phyloP scores from a whole-genome alignment of 2,113 vertebrate species.

The Mesembrinibis cayennensis region DNA sequence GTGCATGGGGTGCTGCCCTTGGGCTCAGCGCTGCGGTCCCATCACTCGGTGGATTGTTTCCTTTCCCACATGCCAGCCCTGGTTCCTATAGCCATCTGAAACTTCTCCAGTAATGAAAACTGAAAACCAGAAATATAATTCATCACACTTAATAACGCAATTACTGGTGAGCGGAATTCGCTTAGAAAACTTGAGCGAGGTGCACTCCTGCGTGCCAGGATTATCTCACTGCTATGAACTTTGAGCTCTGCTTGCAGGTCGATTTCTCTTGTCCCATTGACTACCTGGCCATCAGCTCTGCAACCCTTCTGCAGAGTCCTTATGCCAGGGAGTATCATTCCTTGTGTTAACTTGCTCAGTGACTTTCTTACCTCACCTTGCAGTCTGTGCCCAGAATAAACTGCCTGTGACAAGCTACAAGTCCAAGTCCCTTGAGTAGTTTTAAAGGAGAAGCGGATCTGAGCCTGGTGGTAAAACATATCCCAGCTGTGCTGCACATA shows the following conservation, averaged over 20 bases:
- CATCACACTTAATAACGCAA: not conserved
- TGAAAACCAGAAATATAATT: not conserved
- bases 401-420: conserved; percentile 14
- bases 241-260: not conserved
- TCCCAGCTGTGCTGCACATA: not conserved
- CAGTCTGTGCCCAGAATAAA: conserved; percentile 18
- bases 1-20: not conserved
- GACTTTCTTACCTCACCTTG: conserved; percentile 45
- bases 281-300: not conserved
- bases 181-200: not conserved
- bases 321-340: not conserved
- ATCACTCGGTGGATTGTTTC: not conserved
- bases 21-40: not conserved
- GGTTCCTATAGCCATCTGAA: not conserved
- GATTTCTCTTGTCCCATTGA: not conserved
- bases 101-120: not conserved
- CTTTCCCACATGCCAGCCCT: not conserved
- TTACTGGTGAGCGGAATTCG: not conserved
- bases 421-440: not conserved
- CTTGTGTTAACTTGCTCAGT: not conserved
- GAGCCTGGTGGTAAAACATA: conserved; percentile 9
- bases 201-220: not conserved
- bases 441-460: not conserved
- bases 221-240: not conserved
- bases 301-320: not conserved